Percentiles rank a stretch among this genome's conserved stretches.
These are phyloP conservation scores for Colinus virginianus DNA, from an alignment of 2,113 vertebrate species.

Conservation along the genomic window DNA sequence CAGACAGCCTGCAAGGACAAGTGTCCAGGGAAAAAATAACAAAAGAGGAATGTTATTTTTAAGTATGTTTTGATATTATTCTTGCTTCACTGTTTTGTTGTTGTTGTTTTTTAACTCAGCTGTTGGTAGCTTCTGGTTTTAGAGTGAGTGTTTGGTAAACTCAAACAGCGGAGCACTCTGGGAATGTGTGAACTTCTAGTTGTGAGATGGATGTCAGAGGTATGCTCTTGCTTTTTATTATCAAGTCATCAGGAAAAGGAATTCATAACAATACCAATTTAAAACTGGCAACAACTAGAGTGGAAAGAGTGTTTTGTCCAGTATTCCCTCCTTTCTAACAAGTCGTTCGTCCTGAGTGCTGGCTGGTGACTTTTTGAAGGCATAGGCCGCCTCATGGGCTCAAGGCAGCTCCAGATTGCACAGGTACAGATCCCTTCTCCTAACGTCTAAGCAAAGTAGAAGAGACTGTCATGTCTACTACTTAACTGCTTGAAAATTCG, in stretches of 20 bases:
- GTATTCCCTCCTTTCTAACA: not conserved
- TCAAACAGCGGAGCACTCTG: not conserved
- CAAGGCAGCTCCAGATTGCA: not conserved
- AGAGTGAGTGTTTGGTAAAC: not conserved
- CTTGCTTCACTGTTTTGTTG: not conserved
- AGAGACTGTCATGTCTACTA: not conserved
- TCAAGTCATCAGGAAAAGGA: not conserved
- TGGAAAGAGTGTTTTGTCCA: not conserved
- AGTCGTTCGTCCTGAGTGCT: not conserved
- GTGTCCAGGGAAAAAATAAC: not conserved
- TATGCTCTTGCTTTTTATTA: not conserved
- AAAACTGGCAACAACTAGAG: not conserved
- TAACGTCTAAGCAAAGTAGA: not conserved
- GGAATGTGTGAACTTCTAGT: not conserved
- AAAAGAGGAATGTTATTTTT: conserved; percentile 8
- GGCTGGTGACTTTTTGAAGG: not conserved
- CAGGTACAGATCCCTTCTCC: not conserved
- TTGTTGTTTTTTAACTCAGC: not conserved
- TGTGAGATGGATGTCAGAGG: not conserved
- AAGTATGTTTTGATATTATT: not conserved
- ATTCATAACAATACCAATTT: not conserved
- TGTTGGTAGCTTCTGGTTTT: conserved; percentile 41
- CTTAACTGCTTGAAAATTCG: not conserved
- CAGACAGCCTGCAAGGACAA: not conserved
- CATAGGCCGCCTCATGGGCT: not conserved